Percentiles rank a stretch among this genome's conserved stretches.
phyloP scores from a whole-genome alignment of 92 coral and sea anemone species.

The Paramuricea clavata region DNA sequence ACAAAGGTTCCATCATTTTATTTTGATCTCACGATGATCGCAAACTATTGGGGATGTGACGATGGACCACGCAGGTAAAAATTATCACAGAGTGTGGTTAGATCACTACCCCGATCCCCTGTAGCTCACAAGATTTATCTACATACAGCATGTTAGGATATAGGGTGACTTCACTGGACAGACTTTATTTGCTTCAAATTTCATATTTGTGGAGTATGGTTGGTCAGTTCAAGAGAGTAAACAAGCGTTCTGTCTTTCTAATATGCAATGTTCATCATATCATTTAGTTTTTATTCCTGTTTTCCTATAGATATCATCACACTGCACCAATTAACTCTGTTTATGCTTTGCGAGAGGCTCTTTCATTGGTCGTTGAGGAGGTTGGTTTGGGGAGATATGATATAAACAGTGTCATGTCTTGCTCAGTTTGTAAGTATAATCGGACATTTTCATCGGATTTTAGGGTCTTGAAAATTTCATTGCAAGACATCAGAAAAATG shows the following conservation, averaged over 20 bases:
- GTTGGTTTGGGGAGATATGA: conserved; percentile 36
- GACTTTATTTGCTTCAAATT: background rate
- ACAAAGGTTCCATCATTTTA: conserved; percentile 90
- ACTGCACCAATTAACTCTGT: conserved; percentile 84
- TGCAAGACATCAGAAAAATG: conserved; percentile 82
- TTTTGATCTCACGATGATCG: conserved; percentile 84
- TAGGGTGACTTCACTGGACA: background rate
- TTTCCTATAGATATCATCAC: conserved; percentile 82
- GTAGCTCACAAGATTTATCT: background rate
- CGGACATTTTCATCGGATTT: background rate
- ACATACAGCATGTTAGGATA: background rate
- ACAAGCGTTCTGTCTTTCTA: too few species aligned
- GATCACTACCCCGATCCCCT: too few species aligned
- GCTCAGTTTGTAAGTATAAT: too few species aligned
- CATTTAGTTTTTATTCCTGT: background rate
- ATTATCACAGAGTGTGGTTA: background rate
- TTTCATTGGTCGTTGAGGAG: conserved; percentile 88
- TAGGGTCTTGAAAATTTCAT: conserved; percentile 93
- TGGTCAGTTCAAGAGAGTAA: too few species aligned
- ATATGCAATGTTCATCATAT: background rate
- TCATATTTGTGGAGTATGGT: too few species aligned
- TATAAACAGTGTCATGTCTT: too few species aligned
- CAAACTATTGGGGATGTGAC: conserved; percentile 99
- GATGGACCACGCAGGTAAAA: conserved; percentile 82
- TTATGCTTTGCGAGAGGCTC: conserved; percentile 90